A percentile compares a stretch with the other conserved stretches of the same genome.
Conservation (phyloP, 2,888 invertebrate genomes). For the Rhorus exstirpatorius region DNA sequence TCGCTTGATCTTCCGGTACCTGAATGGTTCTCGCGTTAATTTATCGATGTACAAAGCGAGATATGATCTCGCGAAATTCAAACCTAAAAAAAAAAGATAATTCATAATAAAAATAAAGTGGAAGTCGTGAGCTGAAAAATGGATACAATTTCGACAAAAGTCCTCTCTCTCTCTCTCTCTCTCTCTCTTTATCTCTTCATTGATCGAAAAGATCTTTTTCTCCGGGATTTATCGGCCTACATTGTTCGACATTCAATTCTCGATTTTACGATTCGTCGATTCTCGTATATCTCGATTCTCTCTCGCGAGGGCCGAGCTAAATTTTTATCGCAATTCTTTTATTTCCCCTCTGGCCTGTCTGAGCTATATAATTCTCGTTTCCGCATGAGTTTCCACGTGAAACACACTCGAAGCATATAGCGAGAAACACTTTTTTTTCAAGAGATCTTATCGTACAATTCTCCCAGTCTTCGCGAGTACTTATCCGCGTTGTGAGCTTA, state of each 20-base stretch:
- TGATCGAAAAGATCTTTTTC: slow-evolving; percentile 8
- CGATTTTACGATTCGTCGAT: slow-evolving; percentile 51
- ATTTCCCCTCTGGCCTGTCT: neutral
- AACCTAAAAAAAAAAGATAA: neutral
- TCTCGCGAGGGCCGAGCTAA: neutral
- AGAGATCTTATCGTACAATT: too few species aligned
- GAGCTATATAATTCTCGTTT: neutral
- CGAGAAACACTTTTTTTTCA: neutral
- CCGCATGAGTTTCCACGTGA: neutral
- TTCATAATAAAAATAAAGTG: neutral
- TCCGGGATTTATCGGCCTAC: slow-evolving; percentile 35
- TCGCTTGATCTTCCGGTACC: too few species aligned
- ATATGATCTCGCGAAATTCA: too few species aligned
- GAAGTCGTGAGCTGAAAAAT: neutral
- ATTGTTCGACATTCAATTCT: slow-evolving; percentile 24
- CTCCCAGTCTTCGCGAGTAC: neutral
- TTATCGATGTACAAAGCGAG: too few species aligned
- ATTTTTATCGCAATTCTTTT: slow-evolving; percentile 14
- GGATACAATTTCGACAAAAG: slow-evolving; percentile 5
- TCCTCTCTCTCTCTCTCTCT: too few species aligned
- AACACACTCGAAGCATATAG: neutral
- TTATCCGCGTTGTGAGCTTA: neutral
- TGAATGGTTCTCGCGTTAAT: too few species aligned
- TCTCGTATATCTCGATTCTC: slow-evolving; percentile 9
- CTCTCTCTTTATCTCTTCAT: too few species aligned